Base-by-base conservation (phyloP, 2,888 invertebrate species). In the Lymantria dispar region DNA sequence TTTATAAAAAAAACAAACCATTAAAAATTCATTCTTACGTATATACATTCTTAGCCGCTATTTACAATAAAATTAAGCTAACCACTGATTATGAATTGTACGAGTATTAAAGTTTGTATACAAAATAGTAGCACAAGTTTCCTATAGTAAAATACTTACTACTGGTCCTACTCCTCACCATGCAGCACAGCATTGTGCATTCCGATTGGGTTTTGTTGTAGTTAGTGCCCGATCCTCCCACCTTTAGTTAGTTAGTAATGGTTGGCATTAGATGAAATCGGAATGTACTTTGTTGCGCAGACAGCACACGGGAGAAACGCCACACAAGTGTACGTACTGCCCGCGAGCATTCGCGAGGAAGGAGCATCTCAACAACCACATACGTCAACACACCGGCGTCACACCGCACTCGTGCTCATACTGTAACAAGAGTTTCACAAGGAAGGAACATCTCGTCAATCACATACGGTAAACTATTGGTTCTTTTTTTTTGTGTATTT, bases 311-410 rank as follows among this genome's bases (percentile, higher is more conserved):
- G 96, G 95, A 72, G 95, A 95, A 91, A 95, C 95, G 70, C 95
- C 95, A 72, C 95, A 95, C 87, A 93, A 95, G 84, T 95, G 95
- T 82, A 94, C 95, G 90, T 85, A 60, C 78, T 90, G 91, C 70
- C 78, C 88, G 74, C 87, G 90, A 67, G 83, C 87, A 68, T 92
- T 91, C 89, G 95, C 96, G 68, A 93, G 96, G 76, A 96, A 96
- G 92, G 96, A 96, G 86, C 96, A 97, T 80, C 96, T 96, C 83
- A 96, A 95, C 93, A 96, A 96, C 91, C 96, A 96, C 92, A 93
- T 96, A 76, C 94, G 96, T 86, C 95, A 95, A 64, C 94, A 93
- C 79, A 93, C 93, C 43, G 93, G 95, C 50, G 94, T 94, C 85
- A 94, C 94, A 62, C 95, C 95, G 50, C 95, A 95, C 79, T 86